Percentiles rank a stretch among this genome's conserved stretches.
phyloP scores from a whole-genome alignment of 2,888 invertebrate genomes.

The Oligia strigilis region DNA sequence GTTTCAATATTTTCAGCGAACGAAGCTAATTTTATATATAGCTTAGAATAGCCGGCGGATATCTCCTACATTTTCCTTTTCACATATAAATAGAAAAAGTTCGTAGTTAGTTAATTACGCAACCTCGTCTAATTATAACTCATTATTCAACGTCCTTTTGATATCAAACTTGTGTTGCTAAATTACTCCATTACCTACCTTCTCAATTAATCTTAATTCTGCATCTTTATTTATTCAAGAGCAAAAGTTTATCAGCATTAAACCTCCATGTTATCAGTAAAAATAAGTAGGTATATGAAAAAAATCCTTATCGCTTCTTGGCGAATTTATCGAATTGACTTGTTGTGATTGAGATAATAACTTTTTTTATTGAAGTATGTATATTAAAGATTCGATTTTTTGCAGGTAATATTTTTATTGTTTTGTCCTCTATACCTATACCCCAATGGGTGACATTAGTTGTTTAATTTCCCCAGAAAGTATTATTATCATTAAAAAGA shows the following conservation, averaged over 20 bases:
- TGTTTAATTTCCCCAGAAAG: background rate
- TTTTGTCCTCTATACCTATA: background rate
- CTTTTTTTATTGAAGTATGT: background rate
- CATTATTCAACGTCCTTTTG: background rate
- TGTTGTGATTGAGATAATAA: conserved; percentile 26
- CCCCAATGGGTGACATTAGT: background rate
- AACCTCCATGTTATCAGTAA: conserved; percentile 50
- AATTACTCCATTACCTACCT: conserved; percentile 20
- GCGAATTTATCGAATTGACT: conserved; percentile 39
- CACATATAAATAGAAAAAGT: conserved; percentile 18
- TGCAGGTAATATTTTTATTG: background rate
- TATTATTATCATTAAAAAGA: conserved; percentile 4
- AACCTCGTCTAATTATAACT: background rate
- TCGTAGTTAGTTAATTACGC: background rate
- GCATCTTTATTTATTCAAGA: conserved; percentile 45
- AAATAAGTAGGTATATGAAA: background rate
- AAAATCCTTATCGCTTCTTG: conserved; percentile 31
- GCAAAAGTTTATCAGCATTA: conserved; percentile 62
- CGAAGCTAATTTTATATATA: background rate
- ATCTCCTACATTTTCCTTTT: conserved; percentile 13
- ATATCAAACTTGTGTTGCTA: conserved; percentile 27
- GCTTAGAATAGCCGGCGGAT: background rate
- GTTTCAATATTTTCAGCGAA: conserved; percentile 1
- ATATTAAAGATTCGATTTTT: background rate
- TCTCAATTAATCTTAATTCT: conserved; percentile 29